Percentiles rank a stretch among this genome's conserved stretches.
phyloP scores from a whole-genome alignment of 1,140 invertebrate species.

The Leptinotarsa undecemlineata region DNA sequence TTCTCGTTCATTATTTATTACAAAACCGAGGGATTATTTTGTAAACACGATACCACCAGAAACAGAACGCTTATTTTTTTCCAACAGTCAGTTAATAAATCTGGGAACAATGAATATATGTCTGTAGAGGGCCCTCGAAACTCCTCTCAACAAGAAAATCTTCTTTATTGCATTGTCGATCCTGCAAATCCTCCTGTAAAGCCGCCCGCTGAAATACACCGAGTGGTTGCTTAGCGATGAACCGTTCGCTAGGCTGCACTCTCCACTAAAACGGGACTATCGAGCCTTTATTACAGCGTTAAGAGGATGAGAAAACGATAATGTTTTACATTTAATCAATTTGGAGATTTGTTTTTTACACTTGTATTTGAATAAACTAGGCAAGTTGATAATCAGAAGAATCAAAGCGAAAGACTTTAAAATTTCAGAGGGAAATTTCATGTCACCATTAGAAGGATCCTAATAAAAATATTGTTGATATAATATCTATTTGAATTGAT shows the following conservation, averaged over 20 bases:
- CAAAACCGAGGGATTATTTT: background rate
- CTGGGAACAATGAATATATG: slow-evolving; percentile 50
- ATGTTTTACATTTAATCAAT: slow-evolving; percentile 34
- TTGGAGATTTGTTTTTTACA: slow-evolving; percentile 19
- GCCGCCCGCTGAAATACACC: slow-evolving; percentile 41
- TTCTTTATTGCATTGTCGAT: slow-evolving; percentile 55
- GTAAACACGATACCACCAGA: background rate
- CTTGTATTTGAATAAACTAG: slow-evolving; percentile 9
- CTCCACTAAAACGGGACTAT: slow-evolving; percentile 24
- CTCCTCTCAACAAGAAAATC: slow-evolving; percentile 56
- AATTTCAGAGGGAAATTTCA: no score
- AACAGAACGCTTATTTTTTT: background rate
- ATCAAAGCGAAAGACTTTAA: no score
- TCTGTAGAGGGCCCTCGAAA: slow-evolving; percentile 48
- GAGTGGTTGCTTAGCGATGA: slow-evolving; percentile 50
- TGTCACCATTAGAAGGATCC: no score
- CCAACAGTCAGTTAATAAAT: slow-evolving; percentile 45
- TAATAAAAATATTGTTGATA: no score
- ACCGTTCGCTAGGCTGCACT: slow-evolving; percentile 35
- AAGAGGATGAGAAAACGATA: slow-evolving; percentile 43
- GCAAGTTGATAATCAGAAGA: no score
- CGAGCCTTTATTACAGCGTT: slow-evolving; percentile 47
- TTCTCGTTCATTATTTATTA: no score
- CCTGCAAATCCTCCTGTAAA: slow-evolving; percentile 51
- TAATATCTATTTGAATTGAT: no score